Evolutionary conservation across 2,888 invertebrate genomes (phyloP).

Genomic region (Agriopis marginaria): DNA sequence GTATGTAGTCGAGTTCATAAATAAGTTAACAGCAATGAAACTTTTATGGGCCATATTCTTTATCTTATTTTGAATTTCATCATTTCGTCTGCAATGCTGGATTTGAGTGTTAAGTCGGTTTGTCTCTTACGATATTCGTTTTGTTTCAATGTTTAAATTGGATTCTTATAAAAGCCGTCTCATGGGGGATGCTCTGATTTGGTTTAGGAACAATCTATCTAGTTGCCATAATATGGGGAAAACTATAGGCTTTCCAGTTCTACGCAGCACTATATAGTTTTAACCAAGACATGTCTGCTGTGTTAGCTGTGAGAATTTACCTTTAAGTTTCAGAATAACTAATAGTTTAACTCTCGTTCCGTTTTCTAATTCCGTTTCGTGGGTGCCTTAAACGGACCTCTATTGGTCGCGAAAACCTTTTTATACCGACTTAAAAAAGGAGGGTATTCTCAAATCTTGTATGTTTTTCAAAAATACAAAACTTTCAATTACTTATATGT

Average conservation of each 20-base stretch:
- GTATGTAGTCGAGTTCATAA: conserved; percentile 79
- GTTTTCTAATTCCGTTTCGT: no score
- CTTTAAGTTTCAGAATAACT: not conserved
- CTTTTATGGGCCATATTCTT: conserved; percentile 81
- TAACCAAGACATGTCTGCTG: no score
- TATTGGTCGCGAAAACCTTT: no score
- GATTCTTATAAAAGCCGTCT: conserved; percentile 13
- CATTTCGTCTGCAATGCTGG: conserved; percentile 71
- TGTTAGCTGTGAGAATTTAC: no score
- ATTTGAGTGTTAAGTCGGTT: conserved; percentile 68
- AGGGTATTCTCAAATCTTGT: no score
- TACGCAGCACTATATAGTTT: no score
- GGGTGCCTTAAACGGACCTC: no score
- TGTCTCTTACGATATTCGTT: conserved; percentile 31
- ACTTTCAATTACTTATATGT: no score
- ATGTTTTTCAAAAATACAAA: no score
- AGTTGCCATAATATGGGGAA: not conserved
- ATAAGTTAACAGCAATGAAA: conserved; percentile 83
- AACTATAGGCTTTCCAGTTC: not conserved
- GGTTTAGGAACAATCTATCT: not conserved
- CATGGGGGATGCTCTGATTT: conserved; percentile 9
- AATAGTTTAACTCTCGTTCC: no score
- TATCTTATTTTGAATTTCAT: conserved; percentile 83
- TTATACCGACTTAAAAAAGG: no score
- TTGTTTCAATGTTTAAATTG: conserved; percentile 18